Percentiles rank a stretch among this genome's conserved stretches.
Evolutionary conservation across 2,113 vertebrate species (phyloP).

Genomic region (Datnioides undecimradiatus): DNA sequence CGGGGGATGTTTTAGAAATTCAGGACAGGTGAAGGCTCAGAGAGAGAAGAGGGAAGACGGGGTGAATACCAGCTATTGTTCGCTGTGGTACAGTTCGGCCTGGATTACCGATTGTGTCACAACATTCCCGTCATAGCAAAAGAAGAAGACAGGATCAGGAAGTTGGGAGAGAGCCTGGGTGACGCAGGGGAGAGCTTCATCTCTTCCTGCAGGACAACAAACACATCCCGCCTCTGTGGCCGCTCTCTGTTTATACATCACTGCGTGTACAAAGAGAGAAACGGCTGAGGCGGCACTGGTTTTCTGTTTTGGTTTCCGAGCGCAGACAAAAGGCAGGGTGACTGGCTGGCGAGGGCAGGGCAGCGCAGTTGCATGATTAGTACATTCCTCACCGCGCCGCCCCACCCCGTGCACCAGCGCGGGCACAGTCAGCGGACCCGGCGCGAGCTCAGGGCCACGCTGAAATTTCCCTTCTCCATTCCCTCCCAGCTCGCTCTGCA

Average conservation of each 20-base stretch:
- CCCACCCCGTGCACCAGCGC: constrained; percentile 37
- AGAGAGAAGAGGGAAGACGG: not conserved
- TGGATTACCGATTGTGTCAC: constrained; percentile 43
- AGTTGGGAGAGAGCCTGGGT: not conserved
- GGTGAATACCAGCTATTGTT: constrained; percentile 50
- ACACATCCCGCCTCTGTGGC: not conserved
- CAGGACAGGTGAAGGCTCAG: constrained; percentile 7
- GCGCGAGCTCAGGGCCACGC: constrained; percentile 33
- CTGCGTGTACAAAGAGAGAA: not conserved
- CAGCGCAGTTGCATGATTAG: constrained; percentile 68
- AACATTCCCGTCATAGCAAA: constrained; percentile 57
- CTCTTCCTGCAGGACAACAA: constrained; percentile 31
- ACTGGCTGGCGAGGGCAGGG: constrained; percentile 54
- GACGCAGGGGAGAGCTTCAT: not conserved
- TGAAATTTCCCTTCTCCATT: constrained; percentile 28
- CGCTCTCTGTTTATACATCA: not conserved
- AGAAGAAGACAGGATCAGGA: constrained; percentile 21
- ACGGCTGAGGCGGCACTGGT: not conserved
- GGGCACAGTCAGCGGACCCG: not conserved
- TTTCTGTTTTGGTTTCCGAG: constrained; percentile 45
- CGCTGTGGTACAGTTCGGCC: constrained; percentile 8
- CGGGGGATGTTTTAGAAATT: not conserved
- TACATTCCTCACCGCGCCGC: constrained; percentile 71
- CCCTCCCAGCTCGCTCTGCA: constrained; percentile 15
- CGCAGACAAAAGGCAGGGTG: constrained; percentile 62